phyloP scores from a whole-genome alignment of 2,888 invertebrate genomes.

The Caradrina kadenii region DNA sequence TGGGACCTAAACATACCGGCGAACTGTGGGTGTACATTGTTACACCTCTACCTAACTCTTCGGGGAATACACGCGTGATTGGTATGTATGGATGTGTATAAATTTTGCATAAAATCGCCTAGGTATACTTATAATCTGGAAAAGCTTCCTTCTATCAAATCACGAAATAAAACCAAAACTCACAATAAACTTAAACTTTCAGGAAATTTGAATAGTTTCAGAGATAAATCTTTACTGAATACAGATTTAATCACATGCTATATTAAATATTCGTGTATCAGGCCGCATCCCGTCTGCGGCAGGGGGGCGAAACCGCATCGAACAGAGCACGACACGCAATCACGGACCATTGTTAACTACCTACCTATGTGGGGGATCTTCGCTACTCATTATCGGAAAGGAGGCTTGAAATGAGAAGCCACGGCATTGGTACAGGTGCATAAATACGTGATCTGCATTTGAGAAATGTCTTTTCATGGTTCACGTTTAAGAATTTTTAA shows the following conservation, averaged over 20 bases:
- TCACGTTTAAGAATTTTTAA: not conserved
- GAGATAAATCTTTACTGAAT: slow-evolving; percentile 67
- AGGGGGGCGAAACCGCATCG: slow-evolving; percentile 76
- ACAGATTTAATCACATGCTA: slow-evolving; percentile 71
- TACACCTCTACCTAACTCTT: no score
- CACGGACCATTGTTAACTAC: slow-evolving; percentile 76
- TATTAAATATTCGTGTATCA: slow-evolving; percentile 75
- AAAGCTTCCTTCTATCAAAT: not conserved
- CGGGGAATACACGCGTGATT: no score
- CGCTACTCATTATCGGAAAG: slow-evolving; percentile 54
- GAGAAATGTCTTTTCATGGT: not conserved
- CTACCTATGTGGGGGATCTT: slow-evolving; percentile 27
- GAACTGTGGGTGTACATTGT: no score
- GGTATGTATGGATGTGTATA: no score
- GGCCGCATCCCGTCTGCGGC: slow-evolving; percentile 66
- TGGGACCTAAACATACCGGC: no score
- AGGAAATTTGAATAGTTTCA: slow-evolving; percentile 32
- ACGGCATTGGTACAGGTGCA: slow-evolving; percentile 13
- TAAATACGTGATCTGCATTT: slow-evolving; percentile 18
- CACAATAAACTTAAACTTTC: not conserved
- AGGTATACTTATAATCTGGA: no score
- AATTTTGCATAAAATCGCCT: no score
- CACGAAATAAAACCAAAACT: not conserved
- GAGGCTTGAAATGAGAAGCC: slow-evolving; percentile 42
- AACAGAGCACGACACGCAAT: slow-evolving; percentile 76